A percentile compares a stretch with the other conserved stretches of the same genome.
Evolutionary conservation across 2,113 vertebrate species (phyloP).

Genomic region (Chroicocephalus ridibundus): DNA sequence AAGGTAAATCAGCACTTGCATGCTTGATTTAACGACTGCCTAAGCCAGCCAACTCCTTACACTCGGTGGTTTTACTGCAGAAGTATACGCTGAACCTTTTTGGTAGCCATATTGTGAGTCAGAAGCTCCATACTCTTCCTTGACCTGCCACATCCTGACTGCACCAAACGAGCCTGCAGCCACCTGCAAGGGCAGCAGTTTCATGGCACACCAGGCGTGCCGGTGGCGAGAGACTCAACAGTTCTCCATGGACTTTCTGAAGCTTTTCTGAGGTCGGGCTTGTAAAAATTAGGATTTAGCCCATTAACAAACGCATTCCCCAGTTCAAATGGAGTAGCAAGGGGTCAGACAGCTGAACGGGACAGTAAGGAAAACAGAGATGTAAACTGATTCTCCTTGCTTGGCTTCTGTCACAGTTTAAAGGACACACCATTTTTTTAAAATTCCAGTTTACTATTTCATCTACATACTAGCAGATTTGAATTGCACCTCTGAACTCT

Average conservation of each 20-base stretch:
- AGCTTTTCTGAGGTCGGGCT: background rate
- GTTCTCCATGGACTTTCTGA: background rate
- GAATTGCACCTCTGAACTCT: background rate
- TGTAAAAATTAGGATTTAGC: background rate
- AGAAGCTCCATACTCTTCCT: background rate
- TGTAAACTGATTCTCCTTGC: background rate
- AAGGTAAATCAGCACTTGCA: background rate
- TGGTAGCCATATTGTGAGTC: background rate
- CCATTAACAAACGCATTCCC: background rate
- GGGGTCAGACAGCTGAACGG: background rate
- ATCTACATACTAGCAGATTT: background rate
- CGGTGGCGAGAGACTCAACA: rapidly evolving
- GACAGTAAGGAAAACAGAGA: background rate
- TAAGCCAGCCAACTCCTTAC: background rate
- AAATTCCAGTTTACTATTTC: background rate
- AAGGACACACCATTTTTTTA: background rate
- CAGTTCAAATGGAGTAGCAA: background rate
- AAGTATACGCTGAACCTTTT: background rate
- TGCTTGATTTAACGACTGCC: background rate
- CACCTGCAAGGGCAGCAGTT: background rate
- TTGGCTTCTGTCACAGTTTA: background rate
- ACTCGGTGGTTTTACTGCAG: background rate
- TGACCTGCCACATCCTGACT: background rate
- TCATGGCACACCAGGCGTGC: background rate
- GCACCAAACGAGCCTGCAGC: background rate